Base-by-base conservation (phyloP, 2,888 invertebrate species). In the Melieria crassipennis region DNA sequence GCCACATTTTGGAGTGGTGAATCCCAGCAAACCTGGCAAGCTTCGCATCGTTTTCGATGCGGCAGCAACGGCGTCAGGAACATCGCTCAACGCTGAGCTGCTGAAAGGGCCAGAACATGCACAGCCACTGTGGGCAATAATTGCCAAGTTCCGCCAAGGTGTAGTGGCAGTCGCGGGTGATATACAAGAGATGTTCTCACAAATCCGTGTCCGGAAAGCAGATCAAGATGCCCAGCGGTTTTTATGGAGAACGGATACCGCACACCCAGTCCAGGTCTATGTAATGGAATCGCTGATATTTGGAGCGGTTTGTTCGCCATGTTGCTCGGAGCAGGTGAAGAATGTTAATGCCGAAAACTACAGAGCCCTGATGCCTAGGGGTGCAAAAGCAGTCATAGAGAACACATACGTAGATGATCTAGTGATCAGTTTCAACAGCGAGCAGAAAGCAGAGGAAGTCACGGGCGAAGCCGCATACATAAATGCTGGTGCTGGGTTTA, bases 21-120 rank as follows among this genome's bases (percentile, higher is more conserved):
- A 76, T 66, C 73, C 67, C 9, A 73, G 78, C 56, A 82, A 81
- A 68, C 81, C 79, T 2, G 75, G 75, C 0, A 80, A 79, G 65
- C 50, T 81, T 0, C 65, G 81, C 6, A 68, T 82, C 4, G 79
- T 81, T 0, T 81, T 81, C 66, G 81, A 82, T 66, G 81, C 81
- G 4, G 78, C 78, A 64, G 79, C 77, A 7, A 48, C 63, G 4
- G 55, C 52, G 58, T n/a, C 55, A 45, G 5, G 45, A 9, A 46
- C 13, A 3, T 61, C 61, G 3, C 11, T 61, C 7, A 61, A 62
- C n/a, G 45, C 46, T 1, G 46, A 16, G 6, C 9, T 43, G 42
- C 11, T 62, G 13, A 62, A 62, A 43, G n/a, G 62, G 1, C 46
- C 62, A 47, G 79, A 81, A 50, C 66, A 80, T 1, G 69, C 80